Evolutionary conservation across 2,113 vertebrate genomes (phyloP).

Genomic region (Corydoras sp.): DNA sequence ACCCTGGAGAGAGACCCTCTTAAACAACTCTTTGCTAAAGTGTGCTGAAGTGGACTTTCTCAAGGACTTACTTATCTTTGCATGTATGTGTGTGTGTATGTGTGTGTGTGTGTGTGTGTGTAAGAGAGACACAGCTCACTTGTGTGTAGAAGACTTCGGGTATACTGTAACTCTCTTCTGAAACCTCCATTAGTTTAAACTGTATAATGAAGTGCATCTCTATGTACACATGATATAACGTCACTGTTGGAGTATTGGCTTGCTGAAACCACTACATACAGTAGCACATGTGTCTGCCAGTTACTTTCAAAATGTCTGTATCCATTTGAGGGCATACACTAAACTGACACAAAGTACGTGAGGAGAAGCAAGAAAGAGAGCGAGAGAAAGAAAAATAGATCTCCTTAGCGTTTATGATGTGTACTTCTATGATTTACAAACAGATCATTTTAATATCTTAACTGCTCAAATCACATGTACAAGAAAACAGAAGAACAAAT

Average conservation of each 20-base stretch:
- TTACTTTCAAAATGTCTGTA: constrained; percentile 28
- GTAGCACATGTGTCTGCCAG: constrained; percentile 43
- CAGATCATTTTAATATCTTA: not conserved
- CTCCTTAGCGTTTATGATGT: constrained; percentile 6
- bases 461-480: constrained; percentile 1
- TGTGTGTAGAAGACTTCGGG: constrained; percentile 1
- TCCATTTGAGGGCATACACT: constrained; percentile 8
- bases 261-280: constrained; percentile 38
- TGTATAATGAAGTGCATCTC: not conserved
- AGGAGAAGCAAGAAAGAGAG: constrained; percentile 1
- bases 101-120: constrained; percentile 27
- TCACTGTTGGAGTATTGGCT: constrained; percentile 45
- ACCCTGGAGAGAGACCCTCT: constrained; percentile 24
- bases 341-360: not conserved
- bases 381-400: not conserved
- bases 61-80: constrained; percentile 31
- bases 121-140: not conserved
- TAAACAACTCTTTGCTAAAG: constrained; percentile 35
- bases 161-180: not conserved
- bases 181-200: not conserved
- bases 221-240: constrained; percentile 9
- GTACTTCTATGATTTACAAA: not conserved
- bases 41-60: constrained; percentile 34
- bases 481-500: constrained; percentile 1
- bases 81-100: constrained; percentile 16